Conservation (phyloP, 2,797 vertebrate species). For the Hybognathus amarus region DNA sequence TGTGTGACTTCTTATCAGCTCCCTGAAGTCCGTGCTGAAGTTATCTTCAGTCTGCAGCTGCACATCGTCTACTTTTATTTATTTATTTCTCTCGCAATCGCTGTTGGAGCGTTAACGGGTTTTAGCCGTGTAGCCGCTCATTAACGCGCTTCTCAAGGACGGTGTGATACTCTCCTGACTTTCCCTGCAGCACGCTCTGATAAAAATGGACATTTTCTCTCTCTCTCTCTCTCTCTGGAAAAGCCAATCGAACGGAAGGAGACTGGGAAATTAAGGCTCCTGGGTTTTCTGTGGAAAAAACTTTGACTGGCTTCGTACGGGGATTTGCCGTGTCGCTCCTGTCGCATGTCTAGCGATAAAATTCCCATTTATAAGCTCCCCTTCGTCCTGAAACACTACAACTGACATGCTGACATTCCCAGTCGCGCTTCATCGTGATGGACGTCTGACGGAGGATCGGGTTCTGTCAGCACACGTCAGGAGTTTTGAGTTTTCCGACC, state of each 20-base stretch:
- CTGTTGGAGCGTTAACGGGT: constrained; percentile 27
- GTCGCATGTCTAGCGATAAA: constrained; percentile 5
- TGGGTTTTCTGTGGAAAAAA: constrained; percentile 37
- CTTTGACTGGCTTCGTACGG: constrained; percentile 17
- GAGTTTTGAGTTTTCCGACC: constrained; percentile 30
- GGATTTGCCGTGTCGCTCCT: constrained; percentile 42
- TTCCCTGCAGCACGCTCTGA: constrained; percentile 49
- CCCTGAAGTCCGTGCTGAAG: not conserved
- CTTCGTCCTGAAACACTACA: constrained; percentile 1
- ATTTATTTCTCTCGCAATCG: not conserved
- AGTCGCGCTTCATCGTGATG: constrained; percentile 40
- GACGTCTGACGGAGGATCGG: constrained; percentile 49
- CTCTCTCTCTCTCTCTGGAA: constrained; percentile 37
- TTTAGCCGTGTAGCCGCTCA: constrained; percentile 34
- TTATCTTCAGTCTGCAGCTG: constrained; percentile 41
- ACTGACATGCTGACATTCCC: constrained; percentile 43
- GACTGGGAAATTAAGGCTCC: constrained; percentile 18
- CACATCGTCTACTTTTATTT: constrained; percentile 2
- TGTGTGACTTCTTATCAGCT: constrained; percentile 28
- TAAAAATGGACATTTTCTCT: constrained; percentile 50
- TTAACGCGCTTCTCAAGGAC: constrained; percentile 45
- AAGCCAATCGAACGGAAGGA: constrained; percentile 36
- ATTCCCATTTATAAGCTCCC: constrained; percentile 20
- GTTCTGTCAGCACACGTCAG: constrained; percentile 32
- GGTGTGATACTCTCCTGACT: constrained; percentile 46